Conservation (phyloP, 2,888 invertebrate genomes). For the Catocala nupta region DNA sequence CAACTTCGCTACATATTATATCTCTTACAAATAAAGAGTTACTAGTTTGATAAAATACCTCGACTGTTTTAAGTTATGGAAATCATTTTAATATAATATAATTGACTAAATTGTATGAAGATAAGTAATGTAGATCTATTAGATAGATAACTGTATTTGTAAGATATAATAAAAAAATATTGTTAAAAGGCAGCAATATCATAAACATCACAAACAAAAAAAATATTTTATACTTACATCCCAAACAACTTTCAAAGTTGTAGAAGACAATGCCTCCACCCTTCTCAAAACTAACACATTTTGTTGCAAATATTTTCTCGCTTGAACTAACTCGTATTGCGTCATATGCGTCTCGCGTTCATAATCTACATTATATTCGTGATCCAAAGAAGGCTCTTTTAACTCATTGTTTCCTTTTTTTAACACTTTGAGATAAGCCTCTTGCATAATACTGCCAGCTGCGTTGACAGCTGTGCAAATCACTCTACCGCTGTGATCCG, state of each 20-base stretch:
- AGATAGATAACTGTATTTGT: too few relatives aligned
- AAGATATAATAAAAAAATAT: too few relatives aligned
- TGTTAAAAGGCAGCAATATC: too few relatives aligned
- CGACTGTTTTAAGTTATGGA: too few relatives aligned
- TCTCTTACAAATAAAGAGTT: too few relatives aligned
- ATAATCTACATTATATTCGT: slow-evolving; percentile 70
- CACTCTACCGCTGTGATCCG: slow-evolving; percentile 82
- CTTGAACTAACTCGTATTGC: slow-evolving; percentile 92
- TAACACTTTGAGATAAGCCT: slow-evolving; percentile 81
- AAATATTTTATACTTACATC: slow-evolving; percentile 87
- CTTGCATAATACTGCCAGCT: slow-evolving; percentile 84
- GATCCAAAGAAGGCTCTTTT: slow-evolving; percentile 68
- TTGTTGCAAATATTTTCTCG: slow-evolving; percentile 92
- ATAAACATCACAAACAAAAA: not conserved
- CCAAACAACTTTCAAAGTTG: slow-evolving; percentile 93
- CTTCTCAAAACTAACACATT: slow-evolving; percentile 92
- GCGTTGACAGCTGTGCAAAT: slow-evolving; percentile 84
- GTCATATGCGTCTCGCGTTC: slow-evolving; percentile 86
- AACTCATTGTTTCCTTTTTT: slow-evolving; percentile 79
- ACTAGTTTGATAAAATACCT: too few relatives aligned
- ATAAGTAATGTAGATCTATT: too few relatives aligned
- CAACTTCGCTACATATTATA: too few relatives aligned
- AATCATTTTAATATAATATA: too few relatives aligned
- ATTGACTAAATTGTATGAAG: too few relatives aligned
- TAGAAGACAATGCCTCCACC: slow-evolving; percentile 90